Conservation (phyloP, 2,797 vertebrate species). For the Argya squamiceps region DNA sequence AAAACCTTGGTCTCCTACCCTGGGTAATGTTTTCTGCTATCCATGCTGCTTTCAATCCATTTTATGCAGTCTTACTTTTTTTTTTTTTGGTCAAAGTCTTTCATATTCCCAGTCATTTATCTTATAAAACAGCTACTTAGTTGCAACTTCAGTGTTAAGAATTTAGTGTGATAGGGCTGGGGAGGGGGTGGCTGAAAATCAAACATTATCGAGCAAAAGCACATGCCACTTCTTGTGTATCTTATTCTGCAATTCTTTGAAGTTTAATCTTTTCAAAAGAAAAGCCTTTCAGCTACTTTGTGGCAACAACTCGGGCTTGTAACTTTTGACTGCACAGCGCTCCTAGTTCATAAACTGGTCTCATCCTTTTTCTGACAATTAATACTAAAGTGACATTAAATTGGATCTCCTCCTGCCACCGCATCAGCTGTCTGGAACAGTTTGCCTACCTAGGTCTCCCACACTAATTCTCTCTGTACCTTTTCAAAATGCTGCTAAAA, state of each 20-base stretch:
- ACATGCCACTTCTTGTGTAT: slow-evolving; percentile 67
- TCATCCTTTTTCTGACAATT: slow-evolving; percentile 72
- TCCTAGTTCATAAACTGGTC: slow-evolving; percentile 64
- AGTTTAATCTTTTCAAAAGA: slow-evolving; percentile 74
- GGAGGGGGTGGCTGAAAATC: slow-evolving; percentile 30
- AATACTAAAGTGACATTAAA: slow-evolving; percentile 63
- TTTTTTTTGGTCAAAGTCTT: slow-evolving; percentile 17
- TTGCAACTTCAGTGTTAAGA: slow-evolving; percentile 61
- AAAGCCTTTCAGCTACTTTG: slow-evolving; percentile 73
- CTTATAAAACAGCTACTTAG: slow-evolving; percentile 65
- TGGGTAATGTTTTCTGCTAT: slow-evolving; percentile 8
- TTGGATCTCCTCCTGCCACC: slow-evolving; percentile 21
- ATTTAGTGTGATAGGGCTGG: slow-evolving; percentile 42
- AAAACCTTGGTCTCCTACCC: background rate
- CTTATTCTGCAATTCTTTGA: slow-evolving; percentile 71
- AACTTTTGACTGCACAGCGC: slow-evolving; percentile 55
- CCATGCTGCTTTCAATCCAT: slow-evolving; percentile 28
- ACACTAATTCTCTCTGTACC: slow-evolving; percentile 29
- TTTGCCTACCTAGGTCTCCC: slow-evolving; percentile 48
- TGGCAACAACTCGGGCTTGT: slow-evolving; percentile 63
- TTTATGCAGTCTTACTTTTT: background rate
- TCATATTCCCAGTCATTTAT: slow-evolving; percentile 52
- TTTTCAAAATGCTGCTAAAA: slow-evolving; percentile 42
- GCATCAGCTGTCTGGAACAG: slow-evolving; percentile 26
- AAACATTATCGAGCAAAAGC: slow-evolving; percentile 67